A percentile compares a stretch with the other conserved stretches of the same genome.
These are phyloP conservation scores for Mastomys natalensis DNA, from an alignment of 2,113 vertebrate genomes.

Conservation along the genomic window DNA sequence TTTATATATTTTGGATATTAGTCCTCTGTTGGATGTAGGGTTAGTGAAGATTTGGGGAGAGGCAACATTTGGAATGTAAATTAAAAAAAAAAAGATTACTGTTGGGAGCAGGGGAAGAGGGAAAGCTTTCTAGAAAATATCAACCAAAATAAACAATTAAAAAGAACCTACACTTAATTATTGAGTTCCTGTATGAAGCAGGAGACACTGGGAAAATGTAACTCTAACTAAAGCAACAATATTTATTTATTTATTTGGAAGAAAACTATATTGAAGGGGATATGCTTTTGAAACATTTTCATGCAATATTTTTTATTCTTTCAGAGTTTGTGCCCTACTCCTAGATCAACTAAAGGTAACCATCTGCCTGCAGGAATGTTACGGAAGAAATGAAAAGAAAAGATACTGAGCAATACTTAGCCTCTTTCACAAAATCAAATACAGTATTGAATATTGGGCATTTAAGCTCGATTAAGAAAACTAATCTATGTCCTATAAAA, in stretches of 20 bases:
- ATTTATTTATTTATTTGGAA: not conserved
- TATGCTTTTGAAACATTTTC: not conserved
- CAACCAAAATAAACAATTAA: not conserved
- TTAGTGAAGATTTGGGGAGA: no score
- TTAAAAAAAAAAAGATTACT: no score
- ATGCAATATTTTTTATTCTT: not conserved
- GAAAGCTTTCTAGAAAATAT: not conserved
- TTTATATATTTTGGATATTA: no score
- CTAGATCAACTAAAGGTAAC: not conserved
- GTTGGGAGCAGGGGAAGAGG: not conserved
- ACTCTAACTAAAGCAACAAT: not conserved
- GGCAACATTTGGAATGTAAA: no score
- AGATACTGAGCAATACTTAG: not conserved
- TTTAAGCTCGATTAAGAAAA: not conserved
- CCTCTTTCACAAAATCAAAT: constrained; percentile 20
- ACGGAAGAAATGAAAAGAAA: not conserved
- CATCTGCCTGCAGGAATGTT: not conserved
- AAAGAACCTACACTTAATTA: not conserved
- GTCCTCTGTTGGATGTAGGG: no score
- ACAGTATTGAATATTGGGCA: not conserved
- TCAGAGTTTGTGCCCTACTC: not conserved
- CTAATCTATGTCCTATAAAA: not conserved
- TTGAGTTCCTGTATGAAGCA: not conserved
- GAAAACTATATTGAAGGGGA: not conserved
- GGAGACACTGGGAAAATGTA: not conserved